Conservation (phyloP, 1,140 invertebrate genomes). For the Pinna nobilis region DNA sequence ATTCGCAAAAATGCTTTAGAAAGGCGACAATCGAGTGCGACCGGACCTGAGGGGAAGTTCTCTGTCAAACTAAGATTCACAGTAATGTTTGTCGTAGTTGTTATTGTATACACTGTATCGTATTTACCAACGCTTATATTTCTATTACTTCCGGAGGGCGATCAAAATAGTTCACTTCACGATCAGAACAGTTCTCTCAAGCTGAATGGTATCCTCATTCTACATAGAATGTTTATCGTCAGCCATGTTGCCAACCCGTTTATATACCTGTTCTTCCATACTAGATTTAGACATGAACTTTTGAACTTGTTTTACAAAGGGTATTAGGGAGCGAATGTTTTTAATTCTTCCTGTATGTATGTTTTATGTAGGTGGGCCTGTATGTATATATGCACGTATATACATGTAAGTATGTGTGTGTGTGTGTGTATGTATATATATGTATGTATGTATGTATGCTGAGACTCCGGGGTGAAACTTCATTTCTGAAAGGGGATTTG, state of each 20-base stretch:
- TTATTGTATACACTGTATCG: not conserved
- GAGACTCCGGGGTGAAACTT: no score
- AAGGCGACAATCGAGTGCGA: not conserved
- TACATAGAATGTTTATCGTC: conserved; percentile 6
- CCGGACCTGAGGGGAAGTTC: not conserved
- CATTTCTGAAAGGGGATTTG: no score
- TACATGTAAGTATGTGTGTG: no score
- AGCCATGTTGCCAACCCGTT: conserved; percentile 7
- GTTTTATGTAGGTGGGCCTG: no score
- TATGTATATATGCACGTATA: no score
- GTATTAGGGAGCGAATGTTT: no score
- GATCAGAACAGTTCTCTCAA: not conserved
- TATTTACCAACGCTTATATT: not conserved
- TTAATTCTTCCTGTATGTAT: no score
- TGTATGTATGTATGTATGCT: no score
- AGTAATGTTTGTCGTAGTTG: not conserved
- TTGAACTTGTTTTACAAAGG: no score
- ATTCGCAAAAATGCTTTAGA: not conserved
- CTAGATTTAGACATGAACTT: not conserved
- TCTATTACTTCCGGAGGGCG: not conserved
- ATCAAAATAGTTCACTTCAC: not conserved
- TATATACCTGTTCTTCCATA: not conserved
- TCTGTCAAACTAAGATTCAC: not conserved
- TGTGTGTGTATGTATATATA: no score
- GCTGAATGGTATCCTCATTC: not conserved